These are phyloP conservation scores for Herminia tarsipennalis DNA, from an alignment of 2,888 invertebrate genomes.

Conservation along the genomic window DNA sequence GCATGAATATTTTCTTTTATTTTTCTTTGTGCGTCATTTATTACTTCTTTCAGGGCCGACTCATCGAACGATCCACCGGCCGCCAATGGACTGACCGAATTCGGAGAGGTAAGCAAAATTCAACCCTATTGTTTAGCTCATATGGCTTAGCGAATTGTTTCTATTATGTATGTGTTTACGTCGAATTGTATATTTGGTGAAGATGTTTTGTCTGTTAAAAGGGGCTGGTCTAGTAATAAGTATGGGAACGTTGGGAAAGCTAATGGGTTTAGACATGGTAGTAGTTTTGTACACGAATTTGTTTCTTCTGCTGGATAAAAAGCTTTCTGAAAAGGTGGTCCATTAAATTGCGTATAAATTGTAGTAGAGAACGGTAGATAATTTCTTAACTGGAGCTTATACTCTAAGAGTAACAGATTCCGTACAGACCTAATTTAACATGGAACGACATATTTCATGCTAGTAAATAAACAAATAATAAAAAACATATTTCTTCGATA, in stretches of 20 bases:
- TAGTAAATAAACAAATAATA: no score
- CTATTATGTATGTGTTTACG: background rate
- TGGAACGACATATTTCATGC: no score
- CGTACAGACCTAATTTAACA: no score
- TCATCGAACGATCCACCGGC: conserved; percentile 80
- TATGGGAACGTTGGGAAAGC: background rate
- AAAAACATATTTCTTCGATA: no score
- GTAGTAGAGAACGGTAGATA: no score
- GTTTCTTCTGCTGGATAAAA: background rate
- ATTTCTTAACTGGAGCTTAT: no score
- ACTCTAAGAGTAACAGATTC: no score
- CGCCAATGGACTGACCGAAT: conserved; percentile 79
- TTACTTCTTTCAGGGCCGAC: conserved; percentile 79
- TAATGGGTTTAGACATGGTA: background rate
- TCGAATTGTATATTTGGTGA: background rate
- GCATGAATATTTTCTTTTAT: conserved; percentile 41
- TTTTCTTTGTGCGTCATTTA: conserved; percentile 63
- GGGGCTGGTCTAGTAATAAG: conserved; percentile 2
- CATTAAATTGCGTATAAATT: no score
- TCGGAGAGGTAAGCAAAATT: conserved; percentile 79
- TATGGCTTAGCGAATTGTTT: conserved; percentile 32
- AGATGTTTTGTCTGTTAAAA: conserved; percentile 4
- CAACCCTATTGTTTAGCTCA: conserved; percentile 28
- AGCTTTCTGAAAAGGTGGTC: background rate
- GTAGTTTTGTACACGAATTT: background rate